Percentiles rank a stretch among this genome's conserved stretches.
phyloP scores from a whole-genome alignment of 1,140 invertebrate species.

The Polypedilum pembai region DNA sequence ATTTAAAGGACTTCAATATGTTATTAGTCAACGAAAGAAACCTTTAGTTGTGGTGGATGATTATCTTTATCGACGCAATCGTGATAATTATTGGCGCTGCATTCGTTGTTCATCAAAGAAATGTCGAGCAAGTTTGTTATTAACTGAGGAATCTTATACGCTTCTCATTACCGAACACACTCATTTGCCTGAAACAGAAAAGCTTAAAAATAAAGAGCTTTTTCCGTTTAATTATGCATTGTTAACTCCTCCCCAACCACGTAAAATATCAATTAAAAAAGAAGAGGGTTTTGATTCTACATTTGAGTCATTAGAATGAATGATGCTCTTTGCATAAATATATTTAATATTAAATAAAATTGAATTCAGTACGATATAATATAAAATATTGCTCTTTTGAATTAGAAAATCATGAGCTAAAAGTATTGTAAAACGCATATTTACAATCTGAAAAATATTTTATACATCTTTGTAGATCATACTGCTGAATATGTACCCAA shows the following conservation, averaged over 20 bases:
- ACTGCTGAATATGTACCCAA: conserved; percentile 8
- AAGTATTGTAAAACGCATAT: too few relatives aligned
- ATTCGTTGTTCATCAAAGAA: conserved; percentile 32
- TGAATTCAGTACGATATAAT: neutral
- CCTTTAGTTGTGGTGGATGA: conserved; percentile 32
- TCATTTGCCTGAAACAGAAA: conserved; percentile 32
- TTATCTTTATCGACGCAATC: conserved; percentile 34
- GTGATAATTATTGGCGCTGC: conserved; percentile 34
- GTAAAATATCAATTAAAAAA: neutral
- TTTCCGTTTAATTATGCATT: neutral
- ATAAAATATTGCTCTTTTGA: neutral
- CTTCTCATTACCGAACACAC: conserved; percentile 31
- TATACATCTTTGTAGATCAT: neutral
- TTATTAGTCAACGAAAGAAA: conserved; percentile 33
- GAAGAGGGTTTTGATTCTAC: neutral
- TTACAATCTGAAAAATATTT: too few relatives aligned
- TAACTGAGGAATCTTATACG: conserved; percentile 20
- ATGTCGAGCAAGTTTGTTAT: conserved; percentile 32
- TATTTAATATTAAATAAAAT: neutral
- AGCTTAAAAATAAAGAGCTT: conserved; percentile 30
- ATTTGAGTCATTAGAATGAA: conserved; percentile 12
- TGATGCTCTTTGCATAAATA: neutral
- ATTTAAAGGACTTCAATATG: conserved; percentile 31
- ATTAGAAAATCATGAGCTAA: neutral
- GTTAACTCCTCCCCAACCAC: neutral